Percentiles rank a stretch among this genome's conserved stretches.
Conservation (phyloP, 1,140 invertebrate species). For the Armadillidium nasatum region DNA sequence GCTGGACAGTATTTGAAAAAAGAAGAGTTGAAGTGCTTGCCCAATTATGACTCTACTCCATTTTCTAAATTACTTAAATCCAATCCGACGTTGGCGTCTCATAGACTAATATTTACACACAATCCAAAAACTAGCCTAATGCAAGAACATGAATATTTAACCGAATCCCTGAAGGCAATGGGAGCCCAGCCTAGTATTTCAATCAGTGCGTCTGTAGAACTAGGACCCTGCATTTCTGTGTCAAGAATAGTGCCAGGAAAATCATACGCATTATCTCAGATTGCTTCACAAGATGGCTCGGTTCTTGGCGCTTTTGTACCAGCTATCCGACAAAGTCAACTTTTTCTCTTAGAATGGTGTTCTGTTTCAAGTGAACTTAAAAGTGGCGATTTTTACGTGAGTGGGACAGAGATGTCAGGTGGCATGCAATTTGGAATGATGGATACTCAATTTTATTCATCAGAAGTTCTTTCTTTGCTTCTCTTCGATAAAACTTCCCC, state of each 20-base stretch:
- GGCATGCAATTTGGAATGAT: slow-evolving; percentile 41
- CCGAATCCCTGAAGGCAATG: slow-evolving; percentile 61
- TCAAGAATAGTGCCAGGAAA: slow-evolving; percentile 18
- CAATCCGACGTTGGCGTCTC: slow-evolving; percentile 65
- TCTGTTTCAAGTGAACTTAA: slow-evolving; percentile 47
- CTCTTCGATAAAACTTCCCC: slow-evolving; percentile 49
- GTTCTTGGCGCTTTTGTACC: slow-evolving; percentile 37
- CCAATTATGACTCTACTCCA: slow-evolving; percentile 57
- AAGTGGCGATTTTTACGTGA: neutral
- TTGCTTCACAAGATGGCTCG: slow-evolving; percentile 40
- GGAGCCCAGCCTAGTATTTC: slow-evolving; percentile 65
- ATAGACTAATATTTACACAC: slow-evolving; percentile 67
- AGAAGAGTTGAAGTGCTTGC: slow-evolving; percentile 60
- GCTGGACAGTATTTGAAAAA: slow-evolving; percentile 81
- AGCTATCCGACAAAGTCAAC: slow-evolving; percentile 20
- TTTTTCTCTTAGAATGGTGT: slow-evolving; percentile 37
- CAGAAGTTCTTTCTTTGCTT: slow-evolving; percentile 68
- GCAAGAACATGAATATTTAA: slow-evolving; percentile 71
- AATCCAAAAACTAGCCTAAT: slow-evolving; percentile 72
- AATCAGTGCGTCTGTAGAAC: slow-evolving; percentile 58
- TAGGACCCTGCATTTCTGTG: slow-evolving; percentile 31
- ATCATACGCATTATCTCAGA: slow-evolving; percentile 29
- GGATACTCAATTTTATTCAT: slow-evolving; percentile 76
- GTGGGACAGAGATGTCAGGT: neutral
- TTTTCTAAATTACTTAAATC: slow-evolving; percentile 73